Evolutionary conservation across 2,113 vertebrate species (phyloP), one percentile per base, ranked within the genome.

Genomic region (Neomonachus schauinslandi): DNA sequence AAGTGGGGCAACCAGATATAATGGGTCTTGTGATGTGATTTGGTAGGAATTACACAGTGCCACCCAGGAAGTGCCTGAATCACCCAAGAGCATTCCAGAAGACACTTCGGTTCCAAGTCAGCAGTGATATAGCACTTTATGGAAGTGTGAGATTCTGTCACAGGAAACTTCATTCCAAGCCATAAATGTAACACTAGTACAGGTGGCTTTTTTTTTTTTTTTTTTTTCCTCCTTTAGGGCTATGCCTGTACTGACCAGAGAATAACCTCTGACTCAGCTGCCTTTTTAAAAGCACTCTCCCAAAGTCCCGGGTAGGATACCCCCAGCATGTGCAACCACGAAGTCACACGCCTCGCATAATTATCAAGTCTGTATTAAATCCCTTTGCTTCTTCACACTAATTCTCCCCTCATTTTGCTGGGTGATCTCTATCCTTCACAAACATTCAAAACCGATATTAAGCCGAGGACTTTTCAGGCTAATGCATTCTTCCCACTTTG

Each of bases 11-110:
- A 28, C 10, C 18, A 22, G 19, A 74, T 15, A 2, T 1, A 10
- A 13, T 0, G 0, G 3, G 2, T 33, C 28, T 59, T 21, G 13
- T 8, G 71, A 57, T 10, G 3, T 2, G 19, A 57, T 21, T 26
- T 2, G 31, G 36, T 0, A 83, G 57, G 77, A 74, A n/a, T 19
- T 14, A 26, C 36, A 46, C 31, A 74, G 61, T 0, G 9, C 39
- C 79, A 72, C 67, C 88, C 33, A 26, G 2, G 55, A 87, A 77
- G 33, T 10, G 11, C 39, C 31, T 15, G 49, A 24, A 77, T 19
- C 39, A 28, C 28, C 1, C 2, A 46, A 61, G 16, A 10, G 31
- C 36, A 5, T 76, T 39, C 67, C 59, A 51, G 53, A 61, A 83
- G 57, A 36, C 49, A 51, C 42, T 46, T 61, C 59, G 85, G 33